Base-by-base conservation (phyloP, 2,797 vertebrate genomes). In the Gymnoscopelus braueri region DNA sequence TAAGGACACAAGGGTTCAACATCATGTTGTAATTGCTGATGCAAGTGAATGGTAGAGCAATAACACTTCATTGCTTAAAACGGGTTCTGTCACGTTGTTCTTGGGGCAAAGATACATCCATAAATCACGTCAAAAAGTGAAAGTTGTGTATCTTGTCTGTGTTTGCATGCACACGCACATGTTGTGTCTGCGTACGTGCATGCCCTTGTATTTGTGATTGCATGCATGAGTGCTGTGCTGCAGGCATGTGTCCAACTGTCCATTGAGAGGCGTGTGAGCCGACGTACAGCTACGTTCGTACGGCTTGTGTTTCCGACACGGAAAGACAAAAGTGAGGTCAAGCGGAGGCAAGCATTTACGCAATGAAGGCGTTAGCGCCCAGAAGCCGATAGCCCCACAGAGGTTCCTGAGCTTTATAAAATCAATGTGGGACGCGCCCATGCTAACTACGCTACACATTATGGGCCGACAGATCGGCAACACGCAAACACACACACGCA, bases 381-480 rank as follows among this genome's bases (percentile, higher is more conserved):
- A 77, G 84, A 82, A 77, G 77, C 54, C 73, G 72, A 74, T 72
- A 82, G 80, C 76, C 79, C 78, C 81, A 76, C 63, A 60, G 80
- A 78, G 73, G 71, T 51, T 26, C 54, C 48, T 47, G 52, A 56
- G 72, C 59, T 61, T 76, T 72, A 82, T 79, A 79, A 82, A 72
- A 82, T 88, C 67, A 83, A 74, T 63, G 56, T 60, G 60, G 62
- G 80, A 81, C 80, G 85, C 80, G 75, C 84, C 87, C 84, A 39
- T 67, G 51, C 59, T 67, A 66, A 66, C 60, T 75, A 63, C 69
- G 64, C 80, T 32, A 74, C 50, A 49, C 54, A 39, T 8, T 48
- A 47, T 48, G 35, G 19, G 3, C 39, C 55, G 60, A 71, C 32
- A 29, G 49, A 56, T 19, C 29, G 19, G 39, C 29, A 56, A 66